Evolutionary conservation across 1,140 invertebrate genomes (phyloP), one percentile per base, ranked within the genome.

Genomic region (Drosophila chauvacae): DNA sequence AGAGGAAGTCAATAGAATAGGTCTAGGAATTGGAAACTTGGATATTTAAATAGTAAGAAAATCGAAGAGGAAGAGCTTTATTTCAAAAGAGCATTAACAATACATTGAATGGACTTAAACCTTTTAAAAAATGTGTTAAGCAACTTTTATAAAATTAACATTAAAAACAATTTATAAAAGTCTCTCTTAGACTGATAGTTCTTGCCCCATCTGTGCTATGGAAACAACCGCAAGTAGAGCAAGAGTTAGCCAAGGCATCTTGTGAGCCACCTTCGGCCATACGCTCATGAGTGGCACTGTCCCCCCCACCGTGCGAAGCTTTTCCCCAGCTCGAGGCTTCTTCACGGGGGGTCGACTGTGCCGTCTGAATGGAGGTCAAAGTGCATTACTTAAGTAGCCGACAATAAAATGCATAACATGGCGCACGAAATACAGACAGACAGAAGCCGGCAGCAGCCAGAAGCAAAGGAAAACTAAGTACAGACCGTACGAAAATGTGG

Each of bases 361-460:
- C 50, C 77, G 64, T 80, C 85, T 81, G 81, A 76, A 88, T 88
- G 44, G 85, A 90, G 85, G 85, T 88, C 85, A 88, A 88, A 88
- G 85, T 84, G 85, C 85, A 88, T 88, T 85, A 90, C 85, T 88
- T 90, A 88, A 88, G 85, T 88, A 90, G 85, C 85, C 85, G 85
- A 84, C 85, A 90, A 90, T 90, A 90, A 90, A 90, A 90, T 90
- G 85, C 85, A 90, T 90, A 90, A 81, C 81, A 90, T 77, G 78
- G 58, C 69, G 48, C 47, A 73, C 61, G 57, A 66, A 48, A 63
- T 68, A 78, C 64, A 62, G 42, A 62, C 63, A 77, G 55, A 75
- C 75, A 77, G 53, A 39, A 44, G 37, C 23, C 30, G 41, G 53
- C 48, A 47, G 53, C 51, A 55, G 39, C 39, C 35, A 39, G 28